These are phyloP conservation scores for Australoheros scitulus DNA, from an alignment of 2,113 vertebrate genomes.

Conservation along the genomic window DNA sequence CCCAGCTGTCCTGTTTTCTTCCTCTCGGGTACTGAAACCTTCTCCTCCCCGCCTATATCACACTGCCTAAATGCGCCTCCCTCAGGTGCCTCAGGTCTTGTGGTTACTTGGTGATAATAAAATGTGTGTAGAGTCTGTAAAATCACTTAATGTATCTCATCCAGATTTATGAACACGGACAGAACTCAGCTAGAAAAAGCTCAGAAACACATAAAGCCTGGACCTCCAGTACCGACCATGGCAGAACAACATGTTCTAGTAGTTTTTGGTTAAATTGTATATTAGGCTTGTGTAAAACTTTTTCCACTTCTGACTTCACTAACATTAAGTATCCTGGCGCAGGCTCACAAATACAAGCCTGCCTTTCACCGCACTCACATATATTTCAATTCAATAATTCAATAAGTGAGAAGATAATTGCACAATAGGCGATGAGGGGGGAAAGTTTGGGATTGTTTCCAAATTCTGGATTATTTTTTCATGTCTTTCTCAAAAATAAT, in stretches of 20 bases:
- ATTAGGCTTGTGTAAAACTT: not conserved
- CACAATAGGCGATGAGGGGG: no score
- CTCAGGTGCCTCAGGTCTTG: not conserved
- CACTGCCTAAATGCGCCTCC: not conserved
- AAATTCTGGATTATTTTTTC: not conserved
- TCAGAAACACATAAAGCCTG: not conserved
- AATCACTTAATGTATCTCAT: slow-evolving; percentile 1
- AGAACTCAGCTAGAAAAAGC: not conserved
- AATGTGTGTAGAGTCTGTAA: not conserved
- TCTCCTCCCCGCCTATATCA: not conserved
- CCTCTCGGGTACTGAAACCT: not conserved
- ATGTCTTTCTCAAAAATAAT: no score
- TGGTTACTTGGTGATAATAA: slow-evolving; percentile 4
- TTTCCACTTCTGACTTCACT: not conserved
- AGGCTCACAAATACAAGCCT: not conserved
- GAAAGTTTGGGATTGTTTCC: not conserved
- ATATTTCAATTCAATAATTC: not conserved
- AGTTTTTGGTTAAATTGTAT: not conserved
- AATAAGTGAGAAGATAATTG: not conserved
- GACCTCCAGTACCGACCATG: not conserved
- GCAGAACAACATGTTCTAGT: not conserved
- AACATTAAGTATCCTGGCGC: not conserved
- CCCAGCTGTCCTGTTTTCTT: not conserved
- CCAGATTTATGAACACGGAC: not conserved
- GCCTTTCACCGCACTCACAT: not conserved